Evolutionary conservation across 2,888 invertebrate species (phyloP).

Genomic region (Brachyptera risi): DNA sequence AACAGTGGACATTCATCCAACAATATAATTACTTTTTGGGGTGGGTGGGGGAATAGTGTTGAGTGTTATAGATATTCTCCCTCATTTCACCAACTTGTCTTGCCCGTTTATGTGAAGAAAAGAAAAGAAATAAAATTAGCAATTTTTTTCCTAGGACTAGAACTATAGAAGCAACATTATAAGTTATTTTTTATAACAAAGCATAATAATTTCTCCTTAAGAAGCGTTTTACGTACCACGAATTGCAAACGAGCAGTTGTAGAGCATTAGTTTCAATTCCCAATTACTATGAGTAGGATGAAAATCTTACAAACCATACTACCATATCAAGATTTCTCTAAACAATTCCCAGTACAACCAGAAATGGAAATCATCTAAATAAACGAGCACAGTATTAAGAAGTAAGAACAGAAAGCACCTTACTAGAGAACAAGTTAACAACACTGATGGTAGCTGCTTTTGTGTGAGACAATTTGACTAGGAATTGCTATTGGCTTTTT

Average conservation of each 20-base stretch:
- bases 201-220: too few relatives aligned
- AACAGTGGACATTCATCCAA: slow-evolving; percentile 30
- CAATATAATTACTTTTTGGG: slow-evolving; percentile 25
- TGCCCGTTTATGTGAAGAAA: slow-evolving; percentile 10
- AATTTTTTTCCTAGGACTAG: slow-evolving; percentile 21
- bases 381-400: too few relatives aligned
- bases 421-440: not conserved
- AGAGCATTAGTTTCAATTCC: too few relatives aligned
- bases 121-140: slow-evolving; percentile 28
- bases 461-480: too few relatives aligned
- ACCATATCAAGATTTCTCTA: too few relatives aligned
- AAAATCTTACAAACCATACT: too few relatives aligned
- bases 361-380: too few relatives aligned
- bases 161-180: slow-evolving; percentile 2
- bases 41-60: slow-evolving; percentile 32
- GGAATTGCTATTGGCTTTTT: not conserved
- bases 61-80: slow-evolving; percentile 12
- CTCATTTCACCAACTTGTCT: slow-evolving; percentile 20
- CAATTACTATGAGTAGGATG: too few relatives aligned
- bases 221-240: too few relatives aligned
- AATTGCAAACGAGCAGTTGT: too few relatives aligned
- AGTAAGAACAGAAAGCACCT: not conserved
- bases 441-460: not conserved
- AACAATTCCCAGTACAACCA: too few relatives aligned
- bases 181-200: too few relatives aligned